Conservation (phyloP, 2,797 vertebrate species). For the Oreonectes daqikongensis region DNA sequence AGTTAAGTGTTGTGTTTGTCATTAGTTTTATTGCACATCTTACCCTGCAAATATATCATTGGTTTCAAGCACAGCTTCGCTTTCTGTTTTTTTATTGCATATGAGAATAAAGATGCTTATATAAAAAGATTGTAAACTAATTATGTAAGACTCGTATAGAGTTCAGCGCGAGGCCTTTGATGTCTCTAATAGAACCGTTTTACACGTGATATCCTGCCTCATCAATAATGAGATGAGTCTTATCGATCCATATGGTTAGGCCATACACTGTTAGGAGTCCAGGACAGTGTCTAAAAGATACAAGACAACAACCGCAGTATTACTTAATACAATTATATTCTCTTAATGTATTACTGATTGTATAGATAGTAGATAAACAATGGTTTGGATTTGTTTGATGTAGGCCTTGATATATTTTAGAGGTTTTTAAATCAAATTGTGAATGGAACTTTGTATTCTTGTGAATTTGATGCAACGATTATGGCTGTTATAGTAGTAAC, state of each 20-base stretch:
- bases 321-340: neutral
- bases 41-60: neutral
- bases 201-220: neutral
- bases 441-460: neutral
- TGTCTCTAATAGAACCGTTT: conserved; percentile 12
- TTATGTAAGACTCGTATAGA: neutral
- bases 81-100: neutral
- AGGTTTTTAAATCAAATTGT: neutral
- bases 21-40: neutral
- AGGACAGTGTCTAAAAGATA: conserved; percentile 3
- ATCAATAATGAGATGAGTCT: conserved; percentile 16
- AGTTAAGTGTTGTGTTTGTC: neutral
- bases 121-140: neutral
- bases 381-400: neutral
- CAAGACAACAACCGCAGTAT: conserved; percentile 24
- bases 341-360: no score
- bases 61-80: neutral
- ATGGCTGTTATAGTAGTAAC: no score
- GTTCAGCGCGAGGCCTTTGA: neutral
- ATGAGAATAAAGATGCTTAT: no score
- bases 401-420: neutral
- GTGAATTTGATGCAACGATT: no score
- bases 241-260: conserved; percentile 31
- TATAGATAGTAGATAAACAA: no score
- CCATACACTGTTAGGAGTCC: no score